phyloP scores from a whole-genome alignment of 2,113 vertebrate genomes.

The human region GRCh38 chr6:81837001-81837500 shows the following conservation, averaged over 20 bases:
- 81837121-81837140: neutral
- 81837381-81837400: neutral
- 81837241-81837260: neutral
- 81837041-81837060: neutral
- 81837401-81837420: neutral
- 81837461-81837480: neutral
- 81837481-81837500: neutral
- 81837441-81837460: neutral
- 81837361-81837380: neutral
- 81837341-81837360: slow-evolving; percentile 4
- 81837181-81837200: neutral
- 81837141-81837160: neutral
- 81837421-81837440: neutral
- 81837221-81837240: neutral
- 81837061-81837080: neutral
- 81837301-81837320: neutral
- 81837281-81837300: neutral
- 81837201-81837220: neutral
- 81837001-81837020: neutral
- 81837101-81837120: neutral
- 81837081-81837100: neutral
- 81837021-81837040: neutral
- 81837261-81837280: neutral
- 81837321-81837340: neutral
- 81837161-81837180: neutral